A percentile compares a stretch with the other conserved stretches of the same genome.
These are phyloP conservation scores for Eupithecia tripunctaria DNA, from an alignment of 2,888 invertebrate species.

Conservation along the genomic window DNA sequence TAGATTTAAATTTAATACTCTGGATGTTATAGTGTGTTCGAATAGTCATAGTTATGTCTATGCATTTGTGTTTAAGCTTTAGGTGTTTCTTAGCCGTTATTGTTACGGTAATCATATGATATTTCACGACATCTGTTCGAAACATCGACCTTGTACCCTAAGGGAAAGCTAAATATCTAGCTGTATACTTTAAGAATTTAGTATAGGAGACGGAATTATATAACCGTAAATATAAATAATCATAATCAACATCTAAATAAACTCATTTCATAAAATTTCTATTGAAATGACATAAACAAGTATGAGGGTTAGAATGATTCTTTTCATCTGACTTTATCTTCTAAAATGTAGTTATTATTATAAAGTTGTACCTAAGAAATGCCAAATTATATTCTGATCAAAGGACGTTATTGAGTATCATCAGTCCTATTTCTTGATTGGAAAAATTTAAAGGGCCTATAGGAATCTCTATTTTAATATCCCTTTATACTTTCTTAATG, in stretches of 20 bases:
- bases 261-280: not conserved
- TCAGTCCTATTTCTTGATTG: not conserved
- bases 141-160: slow-evolving; percentile 3
- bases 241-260: too few species aligned
- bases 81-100: not conserved
- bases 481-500: slow-evolving; percentile 20
- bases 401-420: not conserved
- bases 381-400: slow-evolving; percentile 31
- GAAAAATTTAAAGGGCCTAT: not conserved
- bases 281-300: not conserved
- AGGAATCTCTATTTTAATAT: slow-evolving; percentile 31
- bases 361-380: slow-evolving; percentile 25
- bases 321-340: not conserved
- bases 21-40: not conserved
- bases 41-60: not conserved
- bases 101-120: not conserved
- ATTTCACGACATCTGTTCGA: not conserved
- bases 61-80: not conserved
- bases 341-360: not conserved
- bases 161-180: slow-evolving; percentile 10
- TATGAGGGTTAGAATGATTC: not conserved
- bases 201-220: too few species aligned
- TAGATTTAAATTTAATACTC: not conserved
- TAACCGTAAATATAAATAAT: too few species aligned
- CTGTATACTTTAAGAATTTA: not conserved